Base-by-base conservation (phyloP, 2,888 invertebrate genomes). In the Drosophila koepferae region DNA sequence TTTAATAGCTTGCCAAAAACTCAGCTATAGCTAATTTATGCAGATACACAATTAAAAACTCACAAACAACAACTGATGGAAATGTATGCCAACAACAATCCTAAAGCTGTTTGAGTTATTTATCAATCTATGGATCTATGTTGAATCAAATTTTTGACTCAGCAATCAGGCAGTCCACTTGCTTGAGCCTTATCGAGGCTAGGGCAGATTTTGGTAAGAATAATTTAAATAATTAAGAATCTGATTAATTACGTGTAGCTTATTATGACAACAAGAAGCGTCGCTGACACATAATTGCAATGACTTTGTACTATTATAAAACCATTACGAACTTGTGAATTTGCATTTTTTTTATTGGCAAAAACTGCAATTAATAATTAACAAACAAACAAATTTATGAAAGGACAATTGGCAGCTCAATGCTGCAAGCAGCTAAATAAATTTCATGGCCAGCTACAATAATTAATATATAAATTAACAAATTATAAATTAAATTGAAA, bases 1-100 rank as follows among this genome's bases (percentile, higher is more conserved):
- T 67, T 74, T 69, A 84, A 66, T 65, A 86, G 81, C 83, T 86
- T 84, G 83, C 82, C 74, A 78, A 75, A 58, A 81, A 49, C 55
- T 59, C 62, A 65, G 68, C 77, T 74, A 49, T 48, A 54, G 60
- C 43, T 75, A 74, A 74, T 82, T 69, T 78, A 68, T 86, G 71
- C 69, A 56, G 51, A 59, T 31, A 54, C n/a, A 59, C 59, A 79
- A 75, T 65, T 65, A 71, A 71, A 64, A 64, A 48, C 31, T 51
- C 23, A 28, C 36, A 43, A 40, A 55, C 12, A 44, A 44, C 38
- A 51, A 66, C 56, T 44, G 54, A 68, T 58, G 72, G 67, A 77
- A 74, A 74, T 74, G 54, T 70, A 63, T 72, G 71, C 72, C 67
- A 73, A 49, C 51, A 72, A 5, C 14, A 6, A 60, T 64, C 61